Conservation (phyloP, 2,888 invertebrate species). For the Augochlorella aurata region DNA sequence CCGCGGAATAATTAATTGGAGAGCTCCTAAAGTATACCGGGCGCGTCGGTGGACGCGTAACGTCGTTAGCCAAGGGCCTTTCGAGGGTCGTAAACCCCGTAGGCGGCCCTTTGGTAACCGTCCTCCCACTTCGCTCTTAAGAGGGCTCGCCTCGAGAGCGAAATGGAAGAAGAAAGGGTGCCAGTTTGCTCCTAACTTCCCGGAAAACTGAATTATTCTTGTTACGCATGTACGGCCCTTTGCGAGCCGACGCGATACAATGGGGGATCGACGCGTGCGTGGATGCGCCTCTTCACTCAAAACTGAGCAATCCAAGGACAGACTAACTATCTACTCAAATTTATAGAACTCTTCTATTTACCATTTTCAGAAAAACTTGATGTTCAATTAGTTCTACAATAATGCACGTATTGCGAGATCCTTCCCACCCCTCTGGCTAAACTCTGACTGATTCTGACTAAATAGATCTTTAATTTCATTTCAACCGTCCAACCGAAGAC, state of each 20-base stretch:
- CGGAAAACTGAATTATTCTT: slow-evolving; percentile 68
- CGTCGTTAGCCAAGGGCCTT: slow-evolving; percentile 74
- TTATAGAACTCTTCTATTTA: not conserved
- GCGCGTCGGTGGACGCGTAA: slow-evolving; percentile 78
- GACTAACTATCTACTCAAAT: not conserved
- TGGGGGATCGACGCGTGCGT: not conserved
- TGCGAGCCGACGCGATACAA: slow-evolving; percentile 11
- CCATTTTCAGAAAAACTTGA: not conserved
- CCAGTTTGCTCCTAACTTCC: slow-evolving; percentile 63
- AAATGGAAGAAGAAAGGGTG: slow-evolving; percentile 70
- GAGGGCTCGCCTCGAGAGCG: slow-evolving; percentile 63
- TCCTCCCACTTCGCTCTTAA: slow-evolving; percentile 60
- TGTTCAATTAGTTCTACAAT: too few species aligned
- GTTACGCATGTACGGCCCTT: slow-evolving; percentile 48
- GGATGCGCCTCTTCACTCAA: not conserved
- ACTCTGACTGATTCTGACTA: too few species aligned
- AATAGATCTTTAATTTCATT: too few species aligned
- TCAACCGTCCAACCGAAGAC: too few species aligned
- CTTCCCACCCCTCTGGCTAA: too few species aligned
- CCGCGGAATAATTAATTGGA: slow-evolving; percentile 79
- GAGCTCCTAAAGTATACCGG: slow-evolving; percentile 75
- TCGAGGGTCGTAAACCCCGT: slow-evolving; percentile 69
- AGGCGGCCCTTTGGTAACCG: slow-evolving; percentile 66
- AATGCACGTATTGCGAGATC: too few species aligned
- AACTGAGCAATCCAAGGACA: not conserved